Evolutionary conservation across 2,797 vertebrate genomes (phyloP), one percentile per base, ranked within the genome.

Genomic region (Periophthalmus magnuspinnatus): DNA sequence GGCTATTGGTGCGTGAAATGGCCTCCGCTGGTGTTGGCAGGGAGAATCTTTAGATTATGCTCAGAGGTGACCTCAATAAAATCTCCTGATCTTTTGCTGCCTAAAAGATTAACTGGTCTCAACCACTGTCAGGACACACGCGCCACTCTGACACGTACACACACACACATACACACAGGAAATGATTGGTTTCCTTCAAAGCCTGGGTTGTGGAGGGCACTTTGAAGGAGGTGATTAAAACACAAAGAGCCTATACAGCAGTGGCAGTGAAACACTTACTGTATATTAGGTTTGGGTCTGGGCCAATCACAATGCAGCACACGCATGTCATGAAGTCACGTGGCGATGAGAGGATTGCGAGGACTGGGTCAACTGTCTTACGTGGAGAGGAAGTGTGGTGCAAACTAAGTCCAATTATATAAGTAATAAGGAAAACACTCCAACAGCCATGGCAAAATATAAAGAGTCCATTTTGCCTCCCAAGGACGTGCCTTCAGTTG

Each of bases 291-390:
- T 68, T 64, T 74, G 58, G 72, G 45, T 75, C 79, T 70, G 8
- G 82, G 69, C 83, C 84, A 90, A 90, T 90, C 81, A 84, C 66
- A 54, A 69, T 54, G 75, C 75, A 70, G 81, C 59, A 67, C 71
- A 83, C 60, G 67, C 67, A 85, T 54, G 70, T 70, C 71, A 75
- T 84, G 85, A 80, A 60, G 80, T 81, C 76, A 81, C 72, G 57
- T 68, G 70, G 57, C 2, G 63, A 86, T 81, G 89, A 82, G 72
- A 65, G 73, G 75, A 68, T 70, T 64, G 60, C 78, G 17, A 75
- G 89, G 88, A 90, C 89, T 87, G 89, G 88, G 86, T 90, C 86
- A 81, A 83, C 69, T 68, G 75, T 48, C 55, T 79, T 81, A 77
- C 72, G 72, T 75, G 6, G 36, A 81, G 72, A 77, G 69, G 68